Evolutionary conservation across 2,797 vertebrate species (phyloP).

Genomic region (Eulemur albifrons): DNA sequence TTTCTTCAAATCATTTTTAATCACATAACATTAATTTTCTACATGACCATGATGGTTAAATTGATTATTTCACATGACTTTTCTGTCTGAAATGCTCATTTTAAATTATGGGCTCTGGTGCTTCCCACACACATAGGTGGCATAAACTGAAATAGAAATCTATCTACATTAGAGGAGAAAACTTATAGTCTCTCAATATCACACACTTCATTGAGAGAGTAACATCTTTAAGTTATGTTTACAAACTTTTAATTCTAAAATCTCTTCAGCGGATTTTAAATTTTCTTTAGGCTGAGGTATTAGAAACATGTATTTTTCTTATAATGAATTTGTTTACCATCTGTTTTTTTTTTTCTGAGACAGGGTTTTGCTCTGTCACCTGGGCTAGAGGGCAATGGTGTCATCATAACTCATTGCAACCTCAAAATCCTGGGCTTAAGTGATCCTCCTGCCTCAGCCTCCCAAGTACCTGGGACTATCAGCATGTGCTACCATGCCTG

Average conservation of each 20-base stretch:
- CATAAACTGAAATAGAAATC: neutral
- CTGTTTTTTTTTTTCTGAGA: neutral
- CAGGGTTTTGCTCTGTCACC: neutral
- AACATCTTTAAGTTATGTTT: slow-evolving; percentile 4
- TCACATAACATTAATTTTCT: neutral
- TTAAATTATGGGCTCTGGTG: neutral
- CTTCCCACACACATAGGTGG: neutral
- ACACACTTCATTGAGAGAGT: neutral
- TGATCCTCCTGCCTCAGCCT: neutral
- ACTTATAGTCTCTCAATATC: neutral
- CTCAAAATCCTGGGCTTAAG: neutral
- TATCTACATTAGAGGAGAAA: neutral
- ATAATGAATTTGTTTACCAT: neutral
- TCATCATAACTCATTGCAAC: neutral
- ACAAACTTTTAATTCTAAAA: slow-evolving; percentile 48
- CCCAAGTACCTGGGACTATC: neutral
- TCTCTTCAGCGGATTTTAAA: neutral
- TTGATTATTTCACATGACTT: neutral
- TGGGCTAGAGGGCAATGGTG: neutral
- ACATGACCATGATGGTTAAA: neutral
- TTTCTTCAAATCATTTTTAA: slow-evolving; percentile 10
- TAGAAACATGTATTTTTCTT: neutral
- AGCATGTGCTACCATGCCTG: neutral
- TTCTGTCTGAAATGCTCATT: slow-evolving; percentile 13
- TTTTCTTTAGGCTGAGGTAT: slow-evolving; percentile 35